Evolutionary conservation across 2,888 invertebrate genomes (phyloP).

Genomic region (Microchrysa polita): DNA sequence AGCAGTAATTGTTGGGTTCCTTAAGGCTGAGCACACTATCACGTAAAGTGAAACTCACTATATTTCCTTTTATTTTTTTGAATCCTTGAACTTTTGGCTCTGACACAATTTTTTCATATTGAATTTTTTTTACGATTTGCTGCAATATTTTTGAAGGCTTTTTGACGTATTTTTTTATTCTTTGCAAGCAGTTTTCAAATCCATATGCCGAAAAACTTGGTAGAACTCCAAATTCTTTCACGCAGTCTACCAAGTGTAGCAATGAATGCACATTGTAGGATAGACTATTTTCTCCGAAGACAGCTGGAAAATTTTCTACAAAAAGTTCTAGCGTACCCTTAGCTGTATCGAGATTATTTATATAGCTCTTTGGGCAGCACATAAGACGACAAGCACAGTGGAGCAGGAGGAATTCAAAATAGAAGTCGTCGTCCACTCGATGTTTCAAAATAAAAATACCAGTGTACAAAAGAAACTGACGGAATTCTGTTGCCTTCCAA

Average conservation of each 20-base stretch:
- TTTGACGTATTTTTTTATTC: not conserved
- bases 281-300: slow-evolving; percentile 28
- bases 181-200: not conserved
- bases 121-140: not conserved
- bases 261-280: slow-evolving; percentile 38
- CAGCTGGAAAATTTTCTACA: slow-evolving; percentile 31
- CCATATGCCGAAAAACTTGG: not conserved
- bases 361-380: slow-evolving; percentile 18
- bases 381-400: not conserved
- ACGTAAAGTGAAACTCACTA: not conserved
- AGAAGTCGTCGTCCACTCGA: slow-evolving; percentile 34
- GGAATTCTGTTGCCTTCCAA: slow-evolving; percentile 43
- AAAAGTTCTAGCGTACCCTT: slow-evolving; percentile 33
- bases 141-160: slow-evolving; percentile 5
- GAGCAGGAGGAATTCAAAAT: slow-evolving; percentile 45
- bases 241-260: slow-evolving; percentile 22
- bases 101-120: not conserved
- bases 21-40: slow-evolving; percentile 3
- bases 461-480: slow-evolving; percentile 45
- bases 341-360: slow-evolving; percentile 15
- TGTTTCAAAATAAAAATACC: slow-evolving; percentile 39
- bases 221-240: slow-evolving; percentile 5
- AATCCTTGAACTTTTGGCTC: not conserved
- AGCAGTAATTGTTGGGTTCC: slow-evolving; percentile 33
- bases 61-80: not conserved